A percentile compares a stretch with the other conserved stretches of the same genome.
These are phyloP conservation scores for Catagonus wagneri DNA, from an alignment of 2,113 vertebrate species.

Conservation along the genomic window DNA sequence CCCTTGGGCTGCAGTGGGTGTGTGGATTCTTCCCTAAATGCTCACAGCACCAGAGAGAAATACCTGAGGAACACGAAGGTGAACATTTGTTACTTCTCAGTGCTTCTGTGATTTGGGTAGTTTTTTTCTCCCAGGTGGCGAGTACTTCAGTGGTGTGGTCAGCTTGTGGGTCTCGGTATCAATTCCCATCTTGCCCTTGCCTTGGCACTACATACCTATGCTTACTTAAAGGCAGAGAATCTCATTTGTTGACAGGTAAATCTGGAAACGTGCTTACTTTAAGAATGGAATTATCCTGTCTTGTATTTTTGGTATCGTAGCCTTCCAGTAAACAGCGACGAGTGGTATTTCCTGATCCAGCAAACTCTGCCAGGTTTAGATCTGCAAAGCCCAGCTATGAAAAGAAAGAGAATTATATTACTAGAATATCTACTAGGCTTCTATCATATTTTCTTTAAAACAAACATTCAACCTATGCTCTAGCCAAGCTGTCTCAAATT, in stretches of 20 bases:
- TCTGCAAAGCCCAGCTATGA: conserved; percentile 98
- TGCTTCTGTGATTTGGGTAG: background rate
- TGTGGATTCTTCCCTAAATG: background rate
- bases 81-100: background rate
- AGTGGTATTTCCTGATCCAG: conserved; percentile 95
- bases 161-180: background rate
- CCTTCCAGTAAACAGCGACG: conserved; percentile 97
- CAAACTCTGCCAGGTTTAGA: conserved; percentile 98
- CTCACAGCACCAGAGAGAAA: background rate
- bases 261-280: conserved; percentile 89
- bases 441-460: conserved; percentile 60
- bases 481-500: conserved; percentile 27
- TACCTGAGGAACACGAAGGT: background rate
- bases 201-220: background rate
- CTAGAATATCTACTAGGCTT: conserved; percentile 64
- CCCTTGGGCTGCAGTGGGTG: background rate
- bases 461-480: conserved; percentile 7
- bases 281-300: conserved; percentile 99
- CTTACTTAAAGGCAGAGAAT: conserved; percentile 12
- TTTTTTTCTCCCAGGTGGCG: background rate
- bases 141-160: background rate
- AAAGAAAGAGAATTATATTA: conserved; percentile 81
- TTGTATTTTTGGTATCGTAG: conserved; percentile 97
- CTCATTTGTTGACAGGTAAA: background rate
- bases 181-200: background rate